Evolutionary conservation across 2,797 vertebrate genomes (phyloP).

Genomic region (Phataginus tricuspis): DNA sequence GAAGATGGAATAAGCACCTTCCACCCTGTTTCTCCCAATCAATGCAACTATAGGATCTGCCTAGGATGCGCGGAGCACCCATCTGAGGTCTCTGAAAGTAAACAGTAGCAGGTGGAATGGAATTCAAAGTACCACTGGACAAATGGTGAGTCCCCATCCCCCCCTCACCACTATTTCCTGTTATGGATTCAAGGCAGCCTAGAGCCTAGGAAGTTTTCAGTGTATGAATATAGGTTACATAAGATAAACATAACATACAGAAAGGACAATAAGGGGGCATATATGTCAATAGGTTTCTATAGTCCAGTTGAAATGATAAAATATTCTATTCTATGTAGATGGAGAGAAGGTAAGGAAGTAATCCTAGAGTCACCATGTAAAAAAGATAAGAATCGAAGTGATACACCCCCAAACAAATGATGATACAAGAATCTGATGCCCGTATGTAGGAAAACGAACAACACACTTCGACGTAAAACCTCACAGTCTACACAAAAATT

Average conservation of each 20-base stretch:
- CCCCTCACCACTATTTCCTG: no score
- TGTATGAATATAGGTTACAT: no score
- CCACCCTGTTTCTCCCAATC: fast-evolving
- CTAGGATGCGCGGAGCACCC: fast-evolving
- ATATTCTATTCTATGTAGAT: not conserved
- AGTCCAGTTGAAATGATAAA: not conserved
- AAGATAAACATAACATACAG: not conserved
- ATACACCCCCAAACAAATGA: not conserved
- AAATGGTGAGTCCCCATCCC: fast-evolving
- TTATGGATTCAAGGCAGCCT: not conserved
- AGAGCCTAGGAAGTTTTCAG: not conserved
- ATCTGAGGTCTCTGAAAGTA: not conserved
- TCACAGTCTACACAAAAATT: conserved; percentile 6
- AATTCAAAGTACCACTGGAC: not conserved
- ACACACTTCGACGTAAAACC: not conserved
- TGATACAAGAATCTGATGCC: not conserved
- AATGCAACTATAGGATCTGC: fast-evolving
- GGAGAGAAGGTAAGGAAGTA: not conserved
- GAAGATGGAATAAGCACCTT: not conserved
- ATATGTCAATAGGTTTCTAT: not conserved
- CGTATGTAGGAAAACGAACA: not conserved
- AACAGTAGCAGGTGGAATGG: not conserved
- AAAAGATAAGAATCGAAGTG: not conserved
- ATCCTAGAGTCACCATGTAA: not conserved
- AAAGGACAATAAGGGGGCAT: not conserved